Conservation (phyloP, 2,888 invertebrate genomes). For the Drosophila anomalata region DNA sequence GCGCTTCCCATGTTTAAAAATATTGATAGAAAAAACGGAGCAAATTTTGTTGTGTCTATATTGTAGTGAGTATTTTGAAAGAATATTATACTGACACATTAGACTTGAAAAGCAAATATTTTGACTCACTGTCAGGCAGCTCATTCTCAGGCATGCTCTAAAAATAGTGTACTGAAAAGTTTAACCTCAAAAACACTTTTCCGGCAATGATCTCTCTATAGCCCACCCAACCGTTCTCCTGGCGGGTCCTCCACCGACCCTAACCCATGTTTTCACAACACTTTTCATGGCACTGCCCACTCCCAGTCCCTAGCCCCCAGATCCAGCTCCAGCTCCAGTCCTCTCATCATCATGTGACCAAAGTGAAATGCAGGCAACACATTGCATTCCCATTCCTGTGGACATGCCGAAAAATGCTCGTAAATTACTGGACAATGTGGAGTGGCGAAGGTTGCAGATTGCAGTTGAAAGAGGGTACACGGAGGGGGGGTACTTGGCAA, state of each 20-base stretch:
- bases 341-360: conserved; percentile 41
- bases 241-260: conserved; percentile 8
- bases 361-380: conserved; percentile 71
- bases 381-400: conserved; percentile 50
- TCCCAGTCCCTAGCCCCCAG: neutral
- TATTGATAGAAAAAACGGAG: neutral
- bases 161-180: conserved; percentile 52
- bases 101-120: neutral
- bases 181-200: conserved; percentile 73
- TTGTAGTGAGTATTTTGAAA: neutral
- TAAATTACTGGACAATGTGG: conserved; percentile 75
- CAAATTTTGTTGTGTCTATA: neutral
- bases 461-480: conserved; percentile 18
- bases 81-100: neutral
- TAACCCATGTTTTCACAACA: conserved; percentile 46
- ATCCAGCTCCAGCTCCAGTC: conserved; percentile 7
- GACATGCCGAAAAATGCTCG: conserved; percentile 68
- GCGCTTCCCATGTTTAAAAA: conserved; percentile 7
- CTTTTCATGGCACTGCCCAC: conserved; percentile 22
- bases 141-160: conserved; percentile 15
- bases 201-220: conserved; percentile 47
- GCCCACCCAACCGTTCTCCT: conserved; percentile 3
- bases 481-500: conserved; percentile 47
- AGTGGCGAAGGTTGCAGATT: conserved; percentile 26
- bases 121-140: conserved; percentile 7